These are phyloP conservation scores for Thecocarcelia acutangulata DNA, from an alignment of 2,888 invertebrate genomes.

Conservation along the genomic window DNA sequence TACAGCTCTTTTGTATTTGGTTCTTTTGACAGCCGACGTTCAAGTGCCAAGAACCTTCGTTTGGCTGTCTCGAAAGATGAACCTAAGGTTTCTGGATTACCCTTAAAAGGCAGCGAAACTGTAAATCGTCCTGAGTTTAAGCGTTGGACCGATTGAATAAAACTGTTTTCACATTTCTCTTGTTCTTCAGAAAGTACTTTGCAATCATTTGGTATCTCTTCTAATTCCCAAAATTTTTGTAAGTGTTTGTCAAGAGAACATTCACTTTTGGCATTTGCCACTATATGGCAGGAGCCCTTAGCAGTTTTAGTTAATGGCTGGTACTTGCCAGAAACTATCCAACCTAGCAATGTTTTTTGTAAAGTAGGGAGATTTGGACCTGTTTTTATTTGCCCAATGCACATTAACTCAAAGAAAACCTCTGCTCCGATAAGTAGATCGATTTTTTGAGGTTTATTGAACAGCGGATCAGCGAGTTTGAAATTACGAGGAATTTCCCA, in stretches of 20 bases:
- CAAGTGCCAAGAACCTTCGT: not conserved
- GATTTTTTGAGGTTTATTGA: too few relatives aligned
- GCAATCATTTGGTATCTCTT: not conserved
- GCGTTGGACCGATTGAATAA: not conserved
- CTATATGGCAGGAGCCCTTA: too few relatives aligned
- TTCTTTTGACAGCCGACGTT: not conserved
- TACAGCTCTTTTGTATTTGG: too few relatives aligned
- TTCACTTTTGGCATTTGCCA: not conserved
- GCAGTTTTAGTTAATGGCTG: too few relatives aligned
- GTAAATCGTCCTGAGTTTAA: not conserved
- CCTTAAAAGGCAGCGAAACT: not conserved
- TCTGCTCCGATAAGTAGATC: too few relatives aligned
- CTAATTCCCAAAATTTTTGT: constrained; percentile 1
- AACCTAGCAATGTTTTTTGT: too few relatives aligned
- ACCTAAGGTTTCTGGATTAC: not conserved
- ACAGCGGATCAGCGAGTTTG: too few relatives aligned
- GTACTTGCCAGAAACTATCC: too few relatives aligned
- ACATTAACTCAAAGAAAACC: too few relatives aligned
- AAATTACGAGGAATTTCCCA: too few relatives aligned
- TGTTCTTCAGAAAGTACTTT: not conserved
- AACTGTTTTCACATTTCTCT: not conserved
- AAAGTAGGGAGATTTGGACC: too few relatives aligned
- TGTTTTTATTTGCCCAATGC: too few relatives aligned
- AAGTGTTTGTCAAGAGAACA: not conserved
- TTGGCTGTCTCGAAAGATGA: not conserved